These are phyloP conservation scores for Cynoglossus semilaevis DNA, from an alignment of 2,113 vertebrate genomes.

Conservation along the genomic window DNA sequence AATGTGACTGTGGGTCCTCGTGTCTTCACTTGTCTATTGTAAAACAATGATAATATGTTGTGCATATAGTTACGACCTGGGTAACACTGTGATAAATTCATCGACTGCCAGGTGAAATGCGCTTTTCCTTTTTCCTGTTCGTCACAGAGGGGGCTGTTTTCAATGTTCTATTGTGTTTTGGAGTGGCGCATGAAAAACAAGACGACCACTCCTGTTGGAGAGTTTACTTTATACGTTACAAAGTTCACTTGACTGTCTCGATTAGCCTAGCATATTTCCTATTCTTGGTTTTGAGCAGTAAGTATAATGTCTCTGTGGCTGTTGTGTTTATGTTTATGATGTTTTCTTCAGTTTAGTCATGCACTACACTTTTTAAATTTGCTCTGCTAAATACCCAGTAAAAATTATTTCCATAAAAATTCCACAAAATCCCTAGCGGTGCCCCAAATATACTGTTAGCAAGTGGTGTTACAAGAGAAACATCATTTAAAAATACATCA, in stretches of 20 bases:
- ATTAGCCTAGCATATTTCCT: not conserved
- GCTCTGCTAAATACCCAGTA: too few relatives aligned
- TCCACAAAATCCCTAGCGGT: too few relatives aligned
- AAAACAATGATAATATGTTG: not conserved
- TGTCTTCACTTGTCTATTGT: not conserved
- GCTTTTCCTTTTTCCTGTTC: conserved; percentile 71
- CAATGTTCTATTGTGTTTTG: conserved; percentile 5
- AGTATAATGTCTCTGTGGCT: too few relatives aligned
- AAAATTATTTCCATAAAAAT: too few relatives aligned
- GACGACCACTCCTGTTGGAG: not conserved
- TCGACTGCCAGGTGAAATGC: conserved; percentile 23
- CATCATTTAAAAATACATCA: too few relatives aligned
- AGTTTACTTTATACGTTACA: not conserved
- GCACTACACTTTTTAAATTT: too few relatives aligned
- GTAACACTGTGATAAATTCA: conserved; percentile 24
- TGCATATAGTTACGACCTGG: not conserved
- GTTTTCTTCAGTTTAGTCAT: too few relatives aligned
- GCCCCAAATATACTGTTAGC: too few relatives aligned
- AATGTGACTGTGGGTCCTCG: not conserved
- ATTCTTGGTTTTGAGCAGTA: not conserved
- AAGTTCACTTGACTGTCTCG: not conserved
- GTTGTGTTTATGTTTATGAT: too few relatives aligned
- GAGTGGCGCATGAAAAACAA: conserved; percentile 22
- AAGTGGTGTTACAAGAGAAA: too few relatives aligned
- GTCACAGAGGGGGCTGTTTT: conserved; percentile 49